Base-by-base conservation (phyloP, 2,797 vertebrate genomes). In the Parambassis ranga region DNA sequence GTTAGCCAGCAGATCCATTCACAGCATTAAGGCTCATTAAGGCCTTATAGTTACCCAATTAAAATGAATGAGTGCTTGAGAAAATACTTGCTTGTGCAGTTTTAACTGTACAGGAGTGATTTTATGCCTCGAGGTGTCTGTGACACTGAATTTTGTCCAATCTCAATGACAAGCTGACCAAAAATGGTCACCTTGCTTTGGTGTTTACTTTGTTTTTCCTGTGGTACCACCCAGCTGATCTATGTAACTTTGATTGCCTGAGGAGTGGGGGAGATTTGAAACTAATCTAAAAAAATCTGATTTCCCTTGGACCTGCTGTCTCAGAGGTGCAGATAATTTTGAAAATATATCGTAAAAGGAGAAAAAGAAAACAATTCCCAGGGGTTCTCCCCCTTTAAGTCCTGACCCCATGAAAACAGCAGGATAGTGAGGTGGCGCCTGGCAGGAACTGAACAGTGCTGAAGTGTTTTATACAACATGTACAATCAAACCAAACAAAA, bases 281-380 rank as follows among this genome's bases (percentile, higher is more conserved):
- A 75, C 63, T 62, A 81, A 78, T 84, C 60, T 58, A 55, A 65
- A 58, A n/a, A 38, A 77, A 78, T 67, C 42, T 83, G 77, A 88
- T 87, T 88, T 87, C 81, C 76, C 79, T 53, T 65, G 79, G 81
- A 64, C 38, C 44, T 53, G 31, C 42, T 52, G n/a, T 76, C 77
- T 80, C 64, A 19, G 33, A 81, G 56, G 79, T 71, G 31, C 38
- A 47, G 42, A 79, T 73, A 13, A 55, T 60, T 78, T 82, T 47
- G 35, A 47, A 49, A 58, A 62, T 36, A 16, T 37, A 56, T 31
- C 30, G 65, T 41, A 52, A 56, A 67, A 61, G n/a, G 58, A 65
- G 46, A 52, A 65, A 61, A 55, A 10, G 5, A 36, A 57, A 75
- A 58, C 16, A 37, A 20, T 23, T 65, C 46, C 59, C 37, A 2